phyloP scores from a whole-genome alignment of 2,113 vertebrate genomes.

The Pseudopodoces humilis region DNA sequence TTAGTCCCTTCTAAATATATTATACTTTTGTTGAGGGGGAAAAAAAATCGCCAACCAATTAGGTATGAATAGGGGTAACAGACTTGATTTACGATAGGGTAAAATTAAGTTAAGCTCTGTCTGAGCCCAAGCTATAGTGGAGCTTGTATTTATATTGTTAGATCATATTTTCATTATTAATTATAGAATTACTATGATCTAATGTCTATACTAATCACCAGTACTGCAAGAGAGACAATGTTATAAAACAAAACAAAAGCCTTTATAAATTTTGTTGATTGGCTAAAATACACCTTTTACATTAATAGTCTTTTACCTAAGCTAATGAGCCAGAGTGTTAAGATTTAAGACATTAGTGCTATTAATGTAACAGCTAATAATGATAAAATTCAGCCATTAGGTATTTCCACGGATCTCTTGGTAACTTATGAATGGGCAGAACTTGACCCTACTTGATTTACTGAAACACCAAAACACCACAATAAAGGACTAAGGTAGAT shows the following conservation, averaged over 20 bases:
- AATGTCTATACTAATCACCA: neutral
- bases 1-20: neutral
- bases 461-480: neutral
- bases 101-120: conserved; percentile 1
- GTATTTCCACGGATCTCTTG: neutral
- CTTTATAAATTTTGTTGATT: conserved; percentile 14
- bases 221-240: neutral
- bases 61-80: neutral
- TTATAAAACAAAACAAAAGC: conserved; percentile 26
- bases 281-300: conserved; percentile 11
- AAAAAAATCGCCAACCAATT: neutral
- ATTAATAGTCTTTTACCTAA: conserved; percentile 25
- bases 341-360: conserved; percentile 27
- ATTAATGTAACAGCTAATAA: conserved; percentile 35
- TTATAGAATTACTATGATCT: neutral
- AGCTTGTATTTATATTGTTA: neutral
- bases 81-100: neutral
- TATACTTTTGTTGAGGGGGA: neutral
- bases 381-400: conserved; percentile 15
- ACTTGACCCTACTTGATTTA: neutral
- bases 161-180: neutral
- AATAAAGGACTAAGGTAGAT: neutral
- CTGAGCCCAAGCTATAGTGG: neutral
- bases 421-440: neutral
- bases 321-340: conserved; percentile 53